Evolutionary conservation across 2,797 vertebrate genomes (phyloP), one percentile per base, ranked within the genome.

Genomic region (Myotis myotis): DNA sequence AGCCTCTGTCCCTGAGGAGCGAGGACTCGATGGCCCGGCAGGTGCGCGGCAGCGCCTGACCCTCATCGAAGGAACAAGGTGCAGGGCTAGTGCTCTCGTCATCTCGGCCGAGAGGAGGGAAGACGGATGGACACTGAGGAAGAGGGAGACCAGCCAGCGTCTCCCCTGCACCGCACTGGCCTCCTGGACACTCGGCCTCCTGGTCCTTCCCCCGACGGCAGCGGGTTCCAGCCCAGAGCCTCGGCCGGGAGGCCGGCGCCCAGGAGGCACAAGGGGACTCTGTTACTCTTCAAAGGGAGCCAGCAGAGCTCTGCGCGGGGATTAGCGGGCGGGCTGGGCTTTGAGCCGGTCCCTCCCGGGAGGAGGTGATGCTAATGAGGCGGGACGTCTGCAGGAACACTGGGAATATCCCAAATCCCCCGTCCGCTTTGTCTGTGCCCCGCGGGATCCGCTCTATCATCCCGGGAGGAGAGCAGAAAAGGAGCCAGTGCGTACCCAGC

Each of bases 241-340:
- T 5, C 13, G 53, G 53, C 19, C 53, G 22, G 53, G 53, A 55
- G 20, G 53, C 53, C 7, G 20, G 53, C 53, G 8, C 57, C 11
- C 5, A 12, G 25, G 57, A 28, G 25, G 28, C 98, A 98, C 98
- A 98, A 98, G 98, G 97, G 98, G 97, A 97, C 97, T 91, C 97
- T 98, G 97, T 98, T 98, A 98, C 95, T 96, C 98, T 98, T 98
- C 98, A 98, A 98, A 98, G 98, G 98, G 98, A 98, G 97, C 94
- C 96, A 97, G 98, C 98, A 97, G 97, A 98, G 98, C 98, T 98
- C 98, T 98, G 98, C 98, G 98, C 98, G 98, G 98, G 98, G 98
- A 98, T 98, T 98, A 98, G 98, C 98, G 80, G 97, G 97, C 88
- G 97, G 93, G 96, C 97, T 92, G 96, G 95, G 97, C 98, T 98